These are phyloP conservation scores for Eristalis intricaria DNA, from an alignment of 2,888 invertebrate genomes.

Conservation along the genomic window DNA sequence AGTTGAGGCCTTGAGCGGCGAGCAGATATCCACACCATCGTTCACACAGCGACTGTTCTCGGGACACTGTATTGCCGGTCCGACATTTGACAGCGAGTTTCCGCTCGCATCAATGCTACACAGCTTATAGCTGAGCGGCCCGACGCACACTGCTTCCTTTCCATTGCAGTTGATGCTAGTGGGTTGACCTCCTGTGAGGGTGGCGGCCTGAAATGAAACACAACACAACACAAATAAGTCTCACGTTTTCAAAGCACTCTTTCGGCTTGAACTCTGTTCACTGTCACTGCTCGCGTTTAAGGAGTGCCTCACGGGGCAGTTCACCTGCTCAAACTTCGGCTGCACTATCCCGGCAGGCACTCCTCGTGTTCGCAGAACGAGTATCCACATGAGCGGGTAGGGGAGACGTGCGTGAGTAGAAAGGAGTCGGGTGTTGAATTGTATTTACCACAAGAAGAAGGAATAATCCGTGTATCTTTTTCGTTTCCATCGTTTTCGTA, in stretches of 20 bases:
- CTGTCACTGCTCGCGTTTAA: conserved; percentile 12
- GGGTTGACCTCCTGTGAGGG: conserved; percentile 74
- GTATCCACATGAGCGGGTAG: too few relatives aligned
- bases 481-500: conserved; percentile 80
- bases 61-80: conserved; percentile 74
- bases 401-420: neutral
- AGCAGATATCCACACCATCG: conserved; percentile 77
- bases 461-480: conserved; percentile 77
- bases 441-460: conserved; percentile 79
- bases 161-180: conserved; percentile 76
- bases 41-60: conserved; percentile 77
- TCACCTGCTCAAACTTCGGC: conserved; percentile 9
- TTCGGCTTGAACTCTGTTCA: conserved; percentile 19
- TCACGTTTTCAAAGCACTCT: neutral
- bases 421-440: neutral
- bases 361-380: neutral
- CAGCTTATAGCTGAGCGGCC: conserved; percentile 76
- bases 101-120: conserved; percentile 74
- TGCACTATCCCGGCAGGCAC: neutral
- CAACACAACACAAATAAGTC: conserved; percentile 17
- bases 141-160: conserved; percentile 77
- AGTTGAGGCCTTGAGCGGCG: conserved; percentile 73
- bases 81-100: conserved; percentile 72
- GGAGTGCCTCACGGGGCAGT: neutral
- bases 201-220: conserved; percentile 74